These are phyloP conservation scores for Drosophila nigromelanica DNA, from an alignment of 1,140 invertebrate species.

Conservation along the genomic window DNA sequence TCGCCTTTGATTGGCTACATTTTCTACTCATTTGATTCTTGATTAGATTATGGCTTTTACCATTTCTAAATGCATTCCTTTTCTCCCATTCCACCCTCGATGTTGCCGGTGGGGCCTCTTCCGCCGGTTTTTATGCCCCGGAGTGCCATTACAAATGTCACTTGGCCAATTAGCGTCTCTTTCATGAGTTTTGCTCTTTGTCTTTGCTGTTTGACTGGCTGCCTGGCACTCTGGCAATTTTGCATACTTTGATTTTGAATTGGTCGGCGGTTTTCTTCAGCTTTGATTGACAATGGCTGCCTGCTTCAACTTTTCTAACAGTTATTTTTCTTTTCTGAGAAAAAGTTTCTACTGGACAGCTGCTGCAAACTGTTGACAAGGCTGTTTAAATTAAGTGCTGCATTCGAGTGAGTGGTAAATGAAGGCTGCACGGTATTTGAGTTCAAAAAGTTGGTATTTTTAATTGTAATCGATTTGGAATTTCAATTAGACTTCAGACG, in stretches of 20 bases:
- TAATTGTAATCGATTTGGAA: conserved; percentile 17
- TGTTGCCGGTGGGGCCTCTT: too few species aligned
- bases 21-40: conserved; percentile 9
- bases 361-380: conserved; percentile 31
- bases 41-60: neutral
- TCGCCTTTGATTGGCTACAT: neutral
- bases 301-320: neutral
- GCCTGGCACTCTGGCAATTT: neutral
- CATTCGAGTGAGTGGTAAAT: conserved; percentile 20
- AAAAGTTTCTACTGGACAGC: neutral
- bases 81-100: too few species aligned
- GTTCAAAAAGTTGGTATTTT: conserved; percentile 6
- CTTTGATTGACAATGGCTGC: conserved; percentile 17
- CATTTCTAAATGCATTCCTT: neutral
- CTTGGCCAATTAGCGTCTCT: conserved; percentile 51
- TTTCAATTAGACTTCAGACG: neutral
- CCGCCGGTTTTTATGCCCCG: conserved; percentile 14
- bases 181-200: neutral
- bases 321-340: neutral
- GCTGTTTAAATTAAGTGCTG: conserved; percentile 25
- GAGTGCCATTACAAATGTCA: conserved; percentile 48
- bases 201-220: conserved; percentile 3
- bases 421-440: neutral
- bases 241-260: conserved; percentile 22
- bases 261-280: conserved; percentile 20